phyloP scores from a whole-genome alignment of 2,113 vertebrate species.

The Semnornis frantzii region DNA sequence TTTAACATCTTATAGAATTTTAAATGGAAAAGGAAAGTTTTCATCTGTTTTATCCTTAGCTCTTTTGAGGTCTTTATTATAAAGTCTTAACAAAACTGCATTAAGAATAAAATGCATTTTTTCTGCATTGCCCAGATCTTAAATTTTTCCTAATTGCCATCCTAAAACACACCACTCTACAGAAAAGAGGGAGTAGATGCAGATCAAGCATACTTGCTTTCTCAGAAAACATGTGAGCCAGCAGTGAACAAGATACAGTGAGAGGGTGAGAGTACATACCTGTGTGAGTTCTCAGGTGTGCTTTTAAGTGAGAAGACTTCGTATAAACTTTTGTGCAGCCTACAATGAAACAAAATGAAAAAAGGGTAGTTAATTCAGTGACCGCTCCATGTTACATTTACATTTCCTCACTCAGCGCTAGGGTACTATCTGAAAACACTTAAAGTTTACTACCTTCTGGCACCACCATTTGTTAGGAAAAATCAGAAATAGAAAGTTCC shows the following conservation, averaged over 20 bases:
- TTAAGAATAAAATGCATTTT: neutral
- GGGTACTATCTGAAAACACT: neutral
- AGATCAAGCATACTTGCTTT: constrained; percentile 34
- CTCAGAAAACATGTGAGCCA: constrained; percentile 51
- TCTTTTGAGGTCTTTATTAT: constrained; percentile 1
- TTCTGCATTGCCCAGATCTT: neutral
- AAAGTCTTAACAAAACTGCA: constrained; percentile 12
- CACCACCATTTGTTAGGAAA: neutral
- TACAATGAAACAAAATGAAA: constrained; percentile 72
- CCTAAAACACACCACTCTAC: constrained; percentile 13
- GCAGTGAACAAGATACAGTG: constrained; percentile 26
- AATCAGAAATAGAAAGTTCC: neutral
- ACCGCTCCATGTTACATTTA: accelerated
- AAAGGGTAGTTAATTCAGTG: neutral
- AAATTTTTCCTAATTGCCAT: constrained; percentile 21
- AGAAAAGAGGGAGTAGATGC: constrained; percentile 49
- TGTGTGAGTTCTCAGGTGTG: constrained; percentile 95
- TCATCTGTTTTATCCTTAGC: neutral
- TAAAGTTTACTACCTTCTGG: neutral
- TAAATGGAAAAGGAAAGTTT: neutral
- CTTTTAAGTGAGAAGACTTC: constrained; percentile 98
- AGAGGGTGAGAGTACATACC: constrained; percentile 79
- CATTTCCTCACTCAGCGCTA: neutral
- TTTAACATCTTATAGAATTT: neutral
- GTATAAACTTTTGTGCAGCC: constrained; percentile 98